phyloP scores from a whole-genome alignment of 35 echinoderm and acorn worm genomes.

The Nesometra sesokonis region DNA sequence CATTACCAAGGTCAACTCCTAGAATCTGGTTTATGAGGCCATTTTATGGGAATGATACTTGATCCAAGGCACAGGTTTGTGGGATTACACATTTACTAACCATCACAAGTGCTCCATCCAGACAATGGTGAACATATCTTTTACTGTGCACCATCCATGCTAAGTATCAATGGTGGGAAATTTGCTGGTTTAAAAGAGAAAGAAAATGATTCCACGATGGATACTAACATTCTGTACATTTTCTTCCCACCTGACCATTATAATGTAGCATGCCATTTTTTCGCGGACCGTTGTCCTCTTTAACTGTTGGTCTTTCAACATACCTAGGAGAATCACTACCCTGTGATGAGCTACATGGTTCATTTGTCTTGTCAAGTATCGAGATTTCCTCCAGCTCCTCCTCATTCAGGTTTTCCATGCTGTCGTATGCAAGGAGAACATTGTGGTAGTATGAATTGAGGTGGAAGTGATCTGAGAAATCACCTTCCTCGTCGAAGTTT shows the following conservation, averaged over 20 bases:
- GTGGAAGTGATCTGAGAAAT: constrained; percentile 41
- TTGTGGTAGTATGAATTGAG: constrained; percentile 73
- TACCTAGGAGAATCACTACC: neutral
- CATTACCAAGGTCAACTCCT: too few species aligned
- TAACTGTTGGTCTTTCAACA: neutral
- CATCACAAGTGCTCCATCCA: too few species aligned
- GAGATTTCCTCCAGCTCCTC: constrained; percentile 54
- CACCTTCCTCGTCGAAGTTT: constrained; percentile 31
- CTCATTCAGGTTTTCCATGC: constrained; percentile 6
- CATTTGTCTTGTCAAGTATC: constrained; percentile 23
- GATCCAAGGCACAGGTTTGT: too few species aligned
- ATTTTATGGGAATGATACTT: too few species aligned
- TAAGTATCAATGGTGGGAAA: too few species aligned
- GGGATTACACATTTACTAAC: too few species aligned
- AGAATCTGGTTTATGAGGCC: too few species aligned
- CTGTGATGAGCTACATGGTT: neutral
- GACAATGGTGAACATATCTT: too few species aligned
- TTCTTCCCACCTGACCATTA: neutral
- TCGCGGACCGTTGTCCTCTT: neutral
- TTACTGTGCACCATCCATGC: too few species aligned
- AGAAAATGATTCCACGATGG: neutral
- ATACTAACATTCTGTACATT: neutral
- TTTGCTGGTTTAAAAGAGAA: neutral
- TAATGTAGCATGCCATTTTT: neutral
- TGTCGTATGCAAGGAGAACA: constrained; percentile 18